Percentiles rank a stretch among this genome's conserved stretches.
Conservation (phyloP, 1,140 invertebrate genomes). For the Drosophila novamexicana region DNA sequence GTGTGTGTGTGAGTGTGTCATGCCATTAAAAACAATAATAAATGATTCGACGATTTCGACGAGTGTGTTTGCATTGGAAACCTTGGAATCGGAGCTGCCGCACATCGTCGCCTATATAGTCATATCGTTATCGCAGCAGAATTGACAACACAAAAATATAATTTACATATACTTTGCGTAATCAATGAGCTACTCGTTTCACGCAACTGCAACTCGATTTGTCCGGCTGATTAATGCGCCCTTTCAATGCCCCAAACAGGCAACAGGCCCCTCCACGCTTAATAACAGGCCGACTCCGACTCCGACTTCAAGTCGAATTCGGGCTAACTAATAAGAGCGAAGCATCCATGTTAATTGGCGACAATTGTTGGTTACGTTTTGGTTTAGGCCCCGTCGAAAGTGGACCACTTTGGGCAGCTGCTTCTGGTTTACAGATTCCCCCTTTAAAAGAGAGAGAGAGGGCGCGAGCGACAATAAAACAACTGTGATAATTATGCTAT, state of each 20-base stretch:
- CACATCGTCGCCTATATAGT: conserved; percentile 26
- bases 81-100: conserved; percentile 54
- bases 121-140: conserved; percentile 45
- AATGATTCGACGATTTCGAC: conserved; percentile 52
- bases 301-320: conserved; percentile 5
- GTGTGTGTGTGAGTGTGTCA: conserved; percentile 36
- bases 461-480: neutral
- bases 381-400: conserved; percentile 48
- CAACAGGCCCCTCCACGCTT: conserved; percentile 9
- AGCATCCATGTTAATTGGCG: conserved; percentile 62
- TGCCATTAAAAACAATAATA: conserved; percentile 64
- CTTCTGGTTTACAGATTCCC: conserved; percentile 9
- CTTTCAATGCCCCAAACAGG: conserved; percentile 19
- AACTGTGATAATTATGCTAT: conserved; percentile 27
- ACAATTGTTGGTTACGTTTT: conserved; percentile 62
- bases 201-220: conserved; percentile 59
- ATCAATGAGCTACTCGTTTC: conserved; percentile 74
- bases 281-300: conserved; percentile 16
- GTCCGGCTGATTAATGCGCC: conserved; percentile 70
- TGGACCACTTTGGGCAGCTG: conserved; percentile 36
- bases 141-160: conserved; percentile 35
- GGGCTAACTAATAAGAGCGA: conserved; percentile 43
- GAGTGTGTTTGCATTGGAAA: conserved; percentile 55
- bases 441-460: neutral
- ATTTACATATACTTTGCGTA: conserved; percentile 68